phyloP scores from a whole-genome alignment of 2,888 invertebrate species.

The Caenorhabditis sp. region DNA sequence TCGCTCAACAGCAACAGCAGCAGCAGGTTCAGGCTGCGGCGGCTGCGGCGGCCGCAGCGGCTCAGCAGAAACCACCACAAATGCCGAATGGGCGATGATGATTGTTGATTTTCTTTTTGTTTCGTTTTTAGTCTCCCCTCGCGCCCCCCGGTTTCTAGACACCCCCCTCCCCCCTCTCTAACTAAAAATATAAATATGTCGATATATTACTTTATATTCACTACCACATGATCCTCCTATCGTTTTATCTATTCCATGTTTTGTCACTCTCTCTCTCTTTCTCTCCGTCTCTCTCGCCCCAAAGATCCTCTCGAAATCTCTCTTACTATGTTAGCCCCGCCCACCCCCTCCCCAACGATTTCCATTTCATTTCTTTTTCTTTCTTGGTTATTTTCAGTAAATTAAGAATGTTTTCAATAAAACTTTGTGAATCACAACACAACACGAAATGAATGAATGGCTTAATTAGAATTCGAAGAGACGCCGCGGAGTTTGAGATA shows the following conservation, averaged over 20 bases:
- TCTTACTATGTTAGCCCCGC: neutral
- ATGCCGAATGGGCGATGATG: constrained; percentile 15
- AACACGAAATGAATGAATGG: too few relatives aligned
- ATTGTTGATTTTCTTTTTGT: neutral
- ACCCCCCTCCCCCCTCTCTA: neutral
- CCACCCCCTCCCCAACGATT: neutral
- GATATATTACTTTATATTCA: too few relatives aligned
- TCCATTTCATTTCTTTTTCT: neutral
- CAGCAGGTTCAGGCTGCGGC: neutral
- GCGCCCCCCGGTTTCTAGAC: neutral
- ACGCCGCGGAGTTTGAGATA: constrained; percentile 53
- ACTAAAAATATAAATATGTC: too few relatives aligned
- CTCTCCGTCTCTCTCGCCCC: neutral
- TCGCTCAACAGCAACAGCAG: neutral
- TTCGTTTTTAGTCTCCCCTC: neutral
- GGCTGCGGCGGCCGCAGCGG: neutral
- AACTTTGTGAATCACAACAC: too few relatives aligned
- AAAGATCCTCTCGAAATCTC: constrained; percentile 23
- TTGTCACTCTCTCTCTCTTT: neutral
- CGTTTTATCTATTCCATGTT: neutral
- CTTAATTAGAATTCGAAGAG: too few relatives aligned
- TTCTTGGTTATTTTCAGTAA: neutral
- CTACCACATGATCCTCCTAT: neutral
- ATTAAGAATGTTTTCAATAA: too few relatives aligned
- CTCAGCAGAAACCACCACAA: constrained; percentile 15